Percentiles rank a stretch among this genome's conserved stretches.
phyloP scores from a whole-genome alignment of 2,888 invertebrate genomes.

The Cremastinae sp. region DNA sequence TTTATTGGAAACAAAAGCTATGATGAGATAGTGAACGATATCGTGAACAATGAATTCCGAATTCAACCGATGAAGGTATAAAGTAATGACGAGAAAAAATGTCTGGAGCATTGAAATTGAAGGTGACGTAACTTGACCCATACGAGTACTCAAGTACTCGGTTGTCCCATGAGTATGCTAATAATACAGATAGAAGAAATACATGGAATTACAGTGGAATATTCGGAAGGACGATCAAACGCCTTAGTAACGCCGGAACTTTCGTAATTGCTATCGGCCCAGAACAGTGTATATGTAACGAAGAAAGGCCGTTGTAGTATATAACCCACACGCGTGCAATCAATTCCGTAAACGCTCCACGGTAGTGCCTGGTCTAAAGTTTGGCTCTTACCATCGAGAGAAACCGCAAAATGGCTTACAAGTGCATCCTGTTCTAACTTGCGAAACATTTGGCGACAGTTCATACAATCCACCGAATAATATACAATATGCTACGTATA shows the following conservation, averaged over 20 bases:
- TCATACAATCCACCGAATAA: background rate
- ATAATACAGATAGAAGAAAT: no score
- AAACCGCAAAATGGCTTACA: constrained; percentile 23
- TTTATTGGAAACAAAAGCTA: constrained; percentile 19
- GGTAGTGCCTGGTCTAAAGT: constrained; percentile 7
- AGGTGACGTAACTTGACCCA: constrained; percentile 3
- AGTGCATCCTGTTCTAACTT: background rate
- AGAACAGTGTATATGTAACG: background rate
- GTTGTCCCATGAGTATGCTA: no score
- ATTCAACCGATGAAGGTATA: no score
- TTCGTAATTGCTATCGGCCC: constrained; percentile 44
- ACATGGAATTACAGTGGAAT: background rate
- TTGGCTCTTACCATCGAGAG: constrained; percentile 17
- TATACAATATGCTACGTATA: background rate
- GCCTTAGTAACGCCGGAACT: constrained; percentile 31
- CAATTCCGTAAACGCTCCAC: background rate
- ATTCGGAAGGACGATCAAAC: constrained; percentile 15
- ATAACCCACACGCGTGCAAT: constrained; percentile 14
- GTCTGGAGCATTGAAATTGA: constrained; percentile 2
- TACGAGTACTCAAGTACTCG: background rate
- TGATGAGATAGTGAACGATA: background rate
- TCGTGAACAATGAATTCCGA: no score
- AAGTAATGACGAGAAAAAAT: background rate
- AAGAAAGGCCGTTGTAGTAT: background rate
- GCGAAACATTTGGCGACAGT: constrained; percentile 9